A percentile compares a stretch with the other conserved stretches of the same genome.
Evolutionary conservation across 2,888 invertebrate species (phyloP).

Genomic region (Diachrysia chrysitis): DNA sequence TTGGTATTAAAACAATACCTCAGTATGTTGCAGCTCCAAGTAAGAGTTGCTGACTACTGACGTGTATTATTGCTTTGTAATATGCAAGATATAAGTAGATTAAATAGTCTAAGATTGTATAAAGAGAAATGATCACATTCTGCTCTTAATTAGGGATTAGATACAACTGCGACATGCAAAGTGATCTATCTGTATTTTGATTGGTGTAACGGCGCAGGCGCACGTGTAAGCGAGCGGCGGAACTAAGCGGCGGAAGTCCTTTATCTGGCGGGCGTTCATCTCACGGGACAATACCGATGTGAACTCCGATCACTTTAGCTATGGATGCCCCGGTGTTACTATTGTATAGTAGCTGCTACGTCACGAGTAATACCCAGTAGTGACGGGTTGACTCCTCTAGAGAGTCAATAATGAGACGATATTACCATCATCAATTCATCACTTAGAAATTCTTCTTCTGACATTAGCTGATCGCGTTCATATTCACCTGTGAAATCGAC

Average conservation of each 20-base stretch:
- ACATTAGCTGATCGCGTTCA: too few species aligned
- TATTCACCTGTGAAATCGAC: too few species aligned
- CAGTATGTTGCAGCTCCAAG: too few species aligned
- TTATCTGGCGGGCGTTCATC: slow-evolving; percentile 83
- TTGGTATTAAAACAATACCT: too few species aligned
- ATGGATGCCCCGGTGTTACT: slow-evolving; percentile 25
- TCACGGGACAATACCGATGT: slow-evolving; percentile 59
- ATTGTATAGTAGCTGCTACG: slow-evolving; percentile 26
- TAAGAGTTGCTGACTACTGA: too few species aligned
- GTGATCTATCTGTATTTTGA: slow-evolving; percentile 27
- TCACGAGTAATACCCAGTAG: slow-evolving; percentile 2
- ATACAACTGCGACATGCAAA: background rate
- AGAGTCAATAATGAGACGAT: too few species aligned
- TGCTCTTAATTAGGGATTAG: background rate
- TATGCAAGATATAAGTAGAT: too few species aligned
- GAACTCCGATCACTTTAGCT: slow-evolving; percentile 27
- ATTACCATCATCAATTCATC: too few species aligned
- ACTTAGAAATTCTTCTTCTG: background rate
- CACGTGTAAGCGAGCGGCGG: slow-evolving; percentile 74
- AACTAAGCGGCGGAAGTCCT: slow-evolving; percentile 84
- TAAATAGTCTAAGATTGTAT: too few species aligned
- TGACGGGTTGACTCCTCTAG: background rate
- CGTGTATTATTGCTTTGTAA: too few species aligned
- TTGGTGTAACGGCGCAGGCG: slow-evolving; percentile 34
- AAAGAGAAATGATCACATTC: too few species aligned